Evolutionary conservation across 2,797 vertebrate genomes (phyloP), one percentile per base, ranked within the genome.

Genomic region (Sus cebifrons): DNA sequence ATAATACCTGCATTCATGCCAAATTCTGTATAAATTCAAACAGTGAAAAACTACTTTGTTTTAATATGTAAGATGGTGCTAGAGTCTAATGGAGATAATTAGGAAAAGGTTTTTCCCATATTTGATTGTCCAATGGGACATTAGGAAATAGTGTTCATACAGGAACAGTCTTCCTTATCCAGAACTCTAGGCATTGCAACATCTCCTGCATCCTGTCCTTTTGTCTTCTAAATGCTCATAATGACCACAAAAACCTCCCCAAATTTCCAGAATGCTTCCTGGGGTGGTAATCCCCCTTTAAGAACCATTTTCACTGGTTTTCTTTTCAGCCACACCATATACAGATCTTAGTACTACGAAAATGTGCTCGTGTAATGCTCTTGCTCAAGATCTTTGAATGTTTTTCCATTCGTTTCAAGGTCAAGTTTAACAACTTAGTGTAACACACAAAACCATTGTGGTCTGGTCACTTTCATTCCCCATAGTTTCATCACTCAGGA

Each of bases 11-110:
- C 17, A 40, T 54, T 88, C 64, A 29, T 71, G 2, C 16, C 90
- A 74, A 60, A 85, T 85, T 84, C 11, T n/a, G 20, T 67, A 21
- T 87, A 32, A 79, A 77, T 60, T 62, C n/a, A 90, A 86, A 70
- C 18, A 71, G 29, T 54, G 20, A 84, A 83, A 83, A 29, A 62
- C 7, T 0, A 58, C 6, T 67, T 65, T 44, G 21, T 71, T 32
- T 95, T 90, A 85, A 70, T 54, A 75, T 62, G 3, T 64, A 71
- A 95, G 89, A 60, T 60, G 29, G 21, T 70, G 29, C 81, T 91
- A 56, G 27, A 32, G 64, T 93, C 16, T 67, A 95, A 58, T 87
- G 29, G 21, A 67, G 29, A 36, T 62, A 13, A 85, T n/a, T 73
- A 70, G 36, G 25, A 54, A 75, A 40, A 86, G 17, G 1, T 64